These are phyloP conservation scores for Toxonevra muliebris DNA, from an alignment of 2,888 invertebrate species.

Conservation along the genomic window DNA sequence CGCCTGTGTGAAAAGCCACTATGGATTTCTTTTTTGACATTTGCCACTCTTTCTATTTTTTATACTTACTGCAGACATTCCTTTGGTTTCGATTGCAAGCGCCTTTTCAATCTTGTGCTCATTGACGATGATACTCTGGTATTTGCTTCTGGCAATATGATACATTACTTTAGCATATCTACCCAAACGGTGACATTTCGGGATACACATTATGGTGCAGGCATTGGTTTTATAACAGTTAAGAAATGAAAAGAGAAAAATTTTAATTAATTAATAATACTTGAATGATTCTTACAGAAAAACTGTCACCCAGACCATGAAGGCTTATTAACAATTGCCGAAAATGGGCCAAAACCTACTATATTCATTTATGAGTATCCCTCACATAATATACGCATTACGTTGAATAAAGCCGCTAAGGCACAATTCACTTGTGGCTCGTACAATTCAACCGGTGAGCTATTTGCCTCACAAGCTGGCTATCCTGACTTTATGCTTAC, in stretches of 20 bases:
- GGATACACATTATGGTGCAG: conserved; percentile 79
- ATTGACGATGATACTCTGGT: conserved; percentile 78
- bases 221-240: conserved; percentile 80
- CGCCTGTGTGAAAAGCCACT: too few relatives aligned
- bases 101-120: conserved; percentile 81
- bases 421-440: conserved; percentile 77
- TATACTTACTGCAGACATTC: conserved; percentile 74
- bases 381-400: conserved; percentile 75
- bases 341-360: conserved; percentile 77
- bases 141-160: conserved; percentile 83
- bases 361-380: conserved; percentile 89
- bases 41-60: neutral
- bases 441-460: conserved; percentile 82
- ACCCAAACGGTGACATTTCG: conserved; percentile 75
- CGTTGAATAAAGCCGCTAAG: conserved; percentile 81
- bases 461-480: conserved; percentile 77
- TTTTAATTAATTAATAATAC: neutral
- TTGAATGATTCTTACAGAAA: conserved; percentile 65
- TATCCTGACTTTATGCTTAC: conserved; percentile 89
- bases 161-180: conserved; percentile 79
- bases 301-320: conserved; percentile 70
- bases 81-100: conserved; percentile 86
- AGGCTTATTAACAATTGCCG: conserved; percentile 82
- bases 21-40: too few relatives aligned
- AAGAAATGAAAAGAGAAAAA: neutral